phyloP scores from a whole-genome alignment of 2,888 invertebrate species.

The Masnerella sp. region DNA sequence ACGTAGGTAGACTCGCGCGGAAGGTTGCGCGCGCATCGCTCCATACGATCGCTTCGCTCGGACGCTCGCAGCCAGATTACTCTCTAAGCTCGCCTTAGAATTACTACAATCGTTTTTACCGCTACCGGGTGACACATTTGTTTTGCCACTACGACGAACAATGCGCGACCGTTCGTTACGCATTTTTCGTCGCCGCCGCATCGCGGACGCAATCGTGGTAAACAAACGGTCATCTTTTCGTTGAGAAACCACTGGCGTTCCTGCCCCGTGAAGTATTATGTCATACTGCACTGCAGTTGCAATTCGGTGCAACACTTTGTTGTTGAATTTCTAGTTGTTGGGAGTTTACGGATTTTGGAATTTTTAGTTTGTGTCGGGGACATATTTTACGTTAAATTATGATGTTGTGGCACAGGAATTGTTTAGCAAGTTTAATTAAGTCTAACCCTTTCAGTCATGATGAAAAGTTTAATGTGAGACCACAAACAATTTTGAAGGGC shows the following conservation, averaged over 20 bases:
- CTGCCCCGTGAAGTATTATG: not conserved
- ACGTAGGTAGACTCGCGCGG: slow-evolving; percentile 58
- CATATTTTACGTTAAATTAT: too few relatives aligned
- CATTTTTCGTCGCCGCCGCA: slow-evolving; percentile 34
- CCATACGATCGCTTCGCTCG: slow-evolving; percentile 54
- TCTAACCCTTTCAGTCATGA: too few relatives aligned
- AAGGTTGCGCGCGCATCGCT: slow-evolving; percentile 68
- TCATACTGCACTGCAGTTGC: too few relatives aligned
- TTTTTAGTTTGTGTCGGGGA: too few relatives aligned
- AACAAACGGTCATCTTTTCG: slow-evolving; percentile 8
- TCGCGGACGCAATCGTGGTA: slow-evolving; percentile 22
- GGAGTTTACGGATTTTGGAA: too few relatives aligned
- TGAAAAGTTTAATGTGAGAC: too few relatives aligned
- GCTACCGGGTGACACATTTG: slow-evolving; percentile 58
- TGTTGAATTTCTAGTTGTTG: too few relatives aligned
- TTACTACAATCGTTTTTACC: slow-evolving; percentile 57
- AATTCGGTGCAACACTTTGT: too few relatives aligned
- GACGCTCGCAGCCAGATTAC: slow-evolving; percentile 58
- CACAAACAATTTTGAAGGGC: too few relatives aligned
- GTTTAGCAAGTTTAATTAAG: too few relatives aligned
- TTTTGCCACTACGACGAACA: slow-evolving; percentile 39
- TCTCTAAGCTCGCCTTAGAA: slow-evolving; percentile 58
- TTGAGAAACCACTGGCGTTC: not conserved
- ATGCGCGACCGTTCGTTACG: slow-evolving; percentile 40
- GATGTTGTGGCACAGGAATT: too few relatives aligned